Evolutionary conservation across 2,113 vertebrate species (phyloP), one percentile per base, ranked within the genome.

Genomic region (Calypte anna): DNA sequence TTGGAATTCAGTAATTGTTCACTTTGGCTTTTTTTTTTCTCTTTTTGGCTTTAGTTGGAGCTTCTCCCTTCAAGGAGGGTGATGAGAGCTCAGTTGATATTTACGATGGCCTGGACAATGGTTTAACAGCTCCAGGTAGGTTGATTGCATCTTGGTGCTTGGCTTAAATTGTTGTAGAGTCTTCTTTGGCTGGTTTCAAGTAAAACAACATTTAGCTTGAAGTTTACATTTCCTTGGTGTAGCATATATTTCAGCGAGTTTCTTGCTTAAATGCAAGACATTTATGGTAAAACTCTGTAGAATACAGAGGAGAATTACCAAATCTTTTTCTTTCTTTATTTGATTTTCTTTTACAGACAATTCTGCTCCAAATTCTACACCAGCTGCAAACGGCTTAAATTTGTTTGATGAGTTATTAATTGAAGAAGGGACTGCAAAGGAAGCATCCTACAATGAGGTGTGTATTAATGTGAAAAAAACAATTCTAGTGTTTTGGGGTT

Each of bases 11-110:
- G 30, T 50, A 33, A 73, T 28, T 78, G 0, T 20, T 79, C 63
- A 44, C 15, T 23, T 88, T 57, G 44, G 3, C 36, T 59, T 83
- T 57, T 7, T 38, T 77, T 9, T 88, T 83, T 91, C 40, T 82
- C 68, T 88, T 89, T 6, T 72, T 91, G 81, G 5, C 20, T 93
- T 87, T 95, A 95, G 75, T 94, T 93, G 54, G 95, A 98, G 97
- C 90, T 93, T 98, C 98, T 66, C 97, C 98, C 91, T 97, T 97
- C 90, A 97, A 90, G 95, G 97, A 98, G 91, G 96, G 89, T 90
- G 98, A 98, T 93, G 98, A 99, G 95, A 98, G 98, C 77, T 99
- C 99, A 13, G 97, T 99, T 97, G 99, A 99, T 97, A 99, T 99
- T 95, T 99, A 99, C 15, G 99, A 98, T 92, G 99, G 98, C n/a